These are phyloP conservation scores for Bursaphelenchus mucronatus DNA, from an alignment of 1,140 invertebrate genomes.

Conservation along the genomic window DNA sequence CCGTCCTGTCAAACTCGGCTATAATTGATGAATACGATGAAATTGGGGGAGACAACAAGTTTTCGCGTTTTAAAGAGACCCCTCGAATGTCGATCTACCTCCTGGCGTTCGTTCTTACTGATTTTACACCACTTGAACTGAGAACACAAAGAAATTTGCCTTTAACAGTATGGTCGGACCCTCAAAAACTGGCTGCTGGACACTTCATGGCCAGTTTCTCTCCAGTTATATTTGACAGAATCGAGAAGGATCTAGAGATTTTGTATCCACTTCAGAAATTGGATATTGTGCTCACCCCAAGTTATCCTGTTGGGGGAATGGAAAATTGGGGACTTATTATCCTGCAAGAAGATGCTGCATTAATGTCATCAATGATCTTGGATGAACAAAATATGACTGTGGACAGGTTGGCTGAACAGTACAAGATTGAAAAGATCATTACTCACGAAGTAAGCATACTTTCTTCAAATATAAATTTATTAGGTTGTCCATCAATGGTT, in stretches of 20 bases:
- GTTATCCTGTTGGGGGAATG: constrained; percentile 64
- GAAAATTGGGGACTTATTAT: constrained; percentile 64
- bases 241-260: constrained; percentile 55
- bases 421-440: constrained; percentile 54
- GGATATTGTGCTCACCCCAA: constrained; percentile 64
- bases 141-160: constrained; percentile 51
- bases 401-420: constrained; percentile 53
- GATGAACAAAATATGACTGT: constrained; percentile 35
- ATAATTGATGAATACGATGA: constrained; percentile 23
- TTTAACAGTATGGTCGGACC: constrained; percentile 49
- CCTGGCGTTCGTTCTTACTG: constrained; percentile 62
- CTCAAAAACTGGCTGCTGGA: constrained; percentile 33
- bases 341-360: constrained; percentile 55
- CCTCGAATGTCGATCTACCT: constrained; percentile 65
- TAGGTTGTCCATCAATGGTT: constrained; percentile 61
- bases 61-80: constrained; percentile 60
- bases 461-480: no score
- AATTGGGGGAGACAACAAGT: constrained; percentile 19
- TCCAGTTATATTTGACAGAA: constrained; percentile 53
- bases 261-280: constrained; percentile 57
- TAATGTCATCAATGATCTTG: no score
- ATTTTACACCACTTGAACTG: constrained; percentile 50
- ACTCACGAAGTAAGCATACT: constrained; percentile 43
- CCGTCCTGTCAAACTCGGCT: constrained; percentile 43
- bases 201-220: constrained; percentile 55